A percentile compares a stretch with the other conserved stretches of the same genome.
Conservation (phyloP, 2,888 invertebrate species). For the Caenorhabditis panamensis region DNA sequence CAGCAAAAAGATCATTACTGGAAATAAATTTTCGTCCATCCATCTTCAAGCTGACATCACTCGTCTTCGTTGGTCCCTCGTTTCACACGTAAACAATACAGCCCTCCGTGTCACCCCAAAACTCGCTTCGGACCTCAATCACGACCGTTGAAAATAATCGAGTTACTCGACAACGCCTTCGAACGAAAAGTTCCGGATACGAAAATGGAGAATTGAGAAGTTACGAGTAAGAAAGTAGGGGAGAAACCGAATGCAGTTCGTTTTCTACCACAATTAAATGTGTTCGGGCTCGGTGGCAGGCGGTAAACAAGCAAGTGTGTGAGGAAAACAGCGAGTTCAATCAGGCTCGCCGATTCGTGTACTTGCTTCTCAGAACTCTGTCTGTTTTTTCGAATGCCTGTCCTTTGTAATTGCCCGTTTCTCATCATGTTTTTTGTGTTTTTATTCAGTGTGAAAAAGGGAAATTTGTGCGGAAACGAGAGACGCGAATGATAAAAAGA, state of each 20-base stretch:
- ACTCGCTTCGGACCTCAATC: too few relatives aligned
- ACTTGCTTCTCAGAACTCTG: conserved; percentile 5
- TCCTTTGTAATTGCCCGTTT: not conserved
- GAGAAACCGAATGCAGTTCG: conserved; percentile 1
- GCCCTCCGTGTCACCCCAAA: not conserved
- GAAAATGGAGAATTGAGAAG: not conserved
- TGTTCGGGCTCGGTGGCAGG: not conserved
- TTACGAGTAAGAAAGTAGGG: not conserved
- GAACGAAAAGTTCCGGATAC: not conserved
- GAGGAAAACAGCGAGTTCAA: conserved; percentile 13
- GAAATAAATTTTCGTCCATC: conserved; percentile 17
- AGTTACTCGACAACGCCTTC: not conserved
- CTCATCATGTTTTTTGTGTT: not conserved
- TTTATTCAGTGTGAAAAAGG: conserved; percentile 10
- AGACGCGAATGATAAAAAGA: conserved; percentile 22
- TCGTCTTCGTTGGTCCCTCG: not conserved
- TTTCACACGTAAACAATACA: not conserved
- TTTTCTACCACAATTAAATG: conserved; percentile 24
- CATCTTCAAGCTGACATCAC: conserved; percentile 15
- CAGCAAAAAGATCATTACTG: conserved; percentile 19
- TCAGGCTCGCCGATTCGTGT: conserved; percentile 2
- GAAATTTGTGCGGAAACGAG: conserved; percentile 16
- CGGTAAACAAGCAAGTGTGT: conserved; percentile 14
- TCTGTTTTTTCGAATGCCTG: not conserved
- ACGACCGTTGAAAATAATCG: too few relatives aligned